A percentile compares a stretch with the other conserved stretches of the same genome.
These are phyloP conservation scores for Sesamia inferens DNA, from an alignment of 2,888 invertebrate genomes.

Conservation along the genomic window DNA sequence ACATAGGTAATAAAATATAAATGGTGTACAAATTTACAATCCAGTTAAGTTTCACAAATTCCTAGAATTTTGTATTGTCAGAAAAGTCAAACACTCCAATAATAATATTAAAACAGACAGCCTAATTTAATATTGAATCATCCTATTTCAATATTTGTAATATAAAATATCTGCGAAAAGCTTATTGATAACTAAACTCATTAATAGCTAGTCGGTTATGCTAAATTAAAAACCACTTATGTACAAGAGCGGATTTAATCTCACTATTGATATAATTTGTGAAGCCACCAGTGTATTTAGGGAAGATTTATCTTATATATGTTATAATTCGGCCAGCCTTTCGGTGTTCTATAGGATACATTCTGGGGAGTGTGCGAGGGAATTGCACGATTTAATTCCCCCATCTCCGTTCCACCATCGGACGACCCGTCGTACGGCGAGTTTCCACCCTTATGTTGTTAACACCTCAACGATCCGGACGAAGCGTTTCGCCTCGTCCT, in stretches of 20 bases:
- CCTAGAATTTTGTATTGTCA: background rate
- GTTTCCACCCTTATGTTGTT: too few species aligned
- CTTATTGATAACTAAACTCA: constrained; percentile 15
- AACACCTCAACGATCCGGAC: too few species aligned
- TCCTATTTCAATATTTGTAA: constrained; percentile 12
- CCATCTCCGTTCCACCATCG: too few species aligned
- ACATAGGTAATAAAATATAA: background rate
- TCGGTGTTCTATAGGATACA: too few species aligned
- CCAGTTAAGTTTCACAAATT: background rate
- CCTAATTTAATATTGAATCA: constrained; percentile 27
- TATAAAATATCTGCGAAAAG: constrained; percentile 16
- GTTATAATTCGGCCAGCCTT: background rate
- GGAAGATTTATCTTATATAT: background rate
- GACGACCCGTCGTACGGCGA: too few species aligned
- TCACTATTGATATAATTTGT: background rate
- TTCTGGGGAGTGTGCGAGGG: too few species aligned
- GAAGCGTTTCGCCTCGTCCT: too few species aligned
- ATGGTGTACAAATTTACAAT: background rate
- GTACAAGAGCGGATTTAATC: constrained; percentile 11
- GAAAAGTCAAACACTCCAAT: background rate
- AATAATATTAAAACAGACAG: constrained; percentile 7
- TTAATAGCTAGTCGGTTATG: constrained; percentile 35
- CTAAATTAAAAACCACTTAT: constrained; percentile 29
- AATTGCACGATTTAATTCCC: too few species aligned
- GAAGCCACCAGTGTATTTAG: background rate